Evolutionary conservation across 1,140 invertebrate genomes (phyloP).

Genomic region (Microplitis demolitor): DNA sequence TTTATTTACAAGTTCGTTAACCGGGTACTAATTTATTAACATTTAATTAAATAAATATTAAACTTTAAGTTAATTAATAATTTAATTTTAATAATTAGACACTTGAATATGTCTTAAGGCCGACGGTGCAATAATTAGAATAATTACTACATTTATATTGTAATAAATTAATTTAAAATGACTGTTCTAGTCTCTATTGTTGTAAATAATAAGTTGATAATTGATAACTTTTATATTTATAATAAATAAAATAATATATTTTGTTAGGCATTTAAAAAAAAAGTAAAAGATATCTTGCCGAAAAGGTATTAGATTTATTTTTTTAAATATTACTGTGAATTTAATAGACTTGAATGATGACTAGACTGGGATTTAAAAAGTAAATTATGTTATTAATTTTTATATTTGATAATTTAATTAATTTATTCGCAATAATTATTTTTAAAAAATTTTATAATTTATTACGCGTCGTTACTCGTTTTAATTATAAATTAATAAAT

Average conservation of each 20-base stretch:
- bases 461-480: background rate
- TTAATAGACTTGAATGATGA: background rate
- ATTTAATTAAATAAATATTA: background rate
- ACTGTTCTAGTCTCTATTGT: constrained; percentile 12
- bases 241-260: background rate
- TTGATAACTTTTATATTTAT: no score
- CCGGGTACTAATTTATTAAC: constrained; percentile 39
- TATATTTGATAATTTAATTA: constrained; percentile 8
- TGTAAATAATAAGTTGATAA: no score
- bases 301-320: constrained; percentile 45
- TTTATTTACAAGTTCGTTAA: constrained; percentile 41
- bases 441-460: background rate
- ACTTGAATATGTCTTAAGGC: constrained; percentile 25
- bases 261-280: background rate
- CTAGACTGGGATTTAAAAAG: background rate
- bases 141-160: background rate
- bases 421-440: background rate
- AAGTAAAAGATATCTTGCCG: constrained; percentile 42
- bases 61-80: background rate
- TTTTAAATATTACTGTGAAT: constrained; percentile 24
- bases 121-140: constrained; percentile 46
- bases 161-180: background rate
- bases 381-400: constrained; percentile 6
- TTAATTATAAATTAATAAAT: background rate
- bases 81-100: constrained; percentile 6